Evolutionary conservation across 2,113 vertebrate genomes (phyloP).

Genomic region (Platichthys flesus): DNA sequence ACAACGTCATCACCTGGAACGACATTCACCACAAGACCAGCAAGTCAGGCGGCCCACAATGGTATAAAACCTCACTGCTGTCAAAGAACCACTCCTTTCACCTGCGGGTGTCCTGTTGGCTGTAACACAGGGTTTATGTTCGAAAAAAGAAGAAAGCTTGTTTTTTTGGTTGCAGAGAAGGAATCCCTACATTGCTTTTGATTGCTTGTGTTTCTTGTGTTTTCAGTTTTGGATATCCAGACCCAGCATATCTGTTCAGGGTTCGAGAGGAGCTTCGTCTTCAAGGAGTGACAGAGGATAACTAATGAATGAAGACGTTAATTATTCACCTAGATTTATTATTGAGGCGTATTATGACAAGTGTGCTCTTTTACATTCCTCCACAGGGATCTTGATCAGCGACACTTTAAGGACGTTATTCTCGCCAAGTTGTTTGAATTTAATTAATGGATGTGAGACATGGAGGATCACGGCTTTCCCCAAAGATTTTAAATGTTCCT

Average conservation of each 20-base stretch:
- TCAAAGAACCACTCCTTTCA: neutral
- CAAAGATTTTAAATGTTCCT: slow-evolving; percentile 11
- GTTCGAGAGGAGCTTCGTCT: slow-evolving; percentile 86
- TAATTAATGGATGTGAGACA: neutral
- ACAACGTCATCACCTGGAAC: slow-evolving; percentile 93
- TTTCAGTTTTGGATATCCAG: slow-evolving; percentile 87
- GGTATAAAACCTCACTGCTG: slow-evolving; percentile 70
- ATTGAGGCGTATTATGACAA: slow-evolving; percentile 4
- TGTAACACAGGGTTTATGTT: neutral
- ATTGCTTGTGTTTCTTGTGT: slow-evolving; percentile 23
- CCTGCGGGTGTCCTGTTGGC: neutral
- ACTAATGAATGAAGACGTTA: slow-evolving; percentile 26
- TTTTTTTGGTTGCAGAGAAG: too few species aligned
- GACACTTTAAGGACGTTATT: neutral
- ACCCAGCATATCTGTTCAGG: slow-evolving; percentile 83
- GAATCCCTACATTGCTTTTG: too few species aligned
- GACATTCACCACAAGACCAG: slow-evolving; percentile 93
- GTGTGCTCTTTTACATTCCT: slow-evolving; percentile 7
- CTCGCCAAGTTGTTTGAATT: neutral
- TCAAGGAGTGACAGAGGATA: slow-evolving; percentile 82
- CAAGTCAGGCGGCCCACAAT: slow-evolving; percentile 85
- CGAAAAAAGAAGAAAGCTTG: neutral
- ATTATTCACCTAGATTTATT: slow-evolving; percentile 7
- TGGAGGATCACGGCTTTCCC: slow-evolving; percentile 1
- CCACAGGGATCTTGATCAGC: slow-evolving; percentile 6